Conservation (phyloP, 2,113 vertebrate species). For the Xenopus tropicalis region UCB_Xtro_10.0 CM004444.2:35683501-35684000, state of each 20-base stretch:
- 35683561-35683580: slow-evolving; percentile 42
- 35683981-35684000: no score
- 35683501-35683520: slow-evolving; percentile 33
- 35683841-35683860: no score
- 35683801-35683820: neutral
- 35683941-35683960: no score
- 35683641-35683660: slow-evolving; percentile 45
- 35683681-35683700: slow-evolving; percentile 28
- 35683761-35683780: neutral
- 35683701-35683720: neutral
- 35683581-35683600: slow-evolving; percentile 48
- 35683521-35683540: slow-evolving; percentile 36
- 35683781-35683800: neutral
- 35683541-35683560: slow-evolving; percentile 39
- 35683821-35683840: no score
- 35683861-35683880: no score
- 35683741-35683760: neutral
- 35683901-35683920: no score
- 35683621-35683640: slow-evolving; percentile 46
- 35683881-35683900: no score
- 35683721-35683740: slow-evolving; percentile 7
- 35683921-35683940: no score
- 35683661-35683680: slow-evolving; percentile 40
- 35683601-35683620: slow-evolving; percentile 48
- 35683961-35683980: no score